phyloP scores from a whole-genome alignment of 2,113 vertebrate genomes.

The Sakesphorus luctuosus region DNA sequence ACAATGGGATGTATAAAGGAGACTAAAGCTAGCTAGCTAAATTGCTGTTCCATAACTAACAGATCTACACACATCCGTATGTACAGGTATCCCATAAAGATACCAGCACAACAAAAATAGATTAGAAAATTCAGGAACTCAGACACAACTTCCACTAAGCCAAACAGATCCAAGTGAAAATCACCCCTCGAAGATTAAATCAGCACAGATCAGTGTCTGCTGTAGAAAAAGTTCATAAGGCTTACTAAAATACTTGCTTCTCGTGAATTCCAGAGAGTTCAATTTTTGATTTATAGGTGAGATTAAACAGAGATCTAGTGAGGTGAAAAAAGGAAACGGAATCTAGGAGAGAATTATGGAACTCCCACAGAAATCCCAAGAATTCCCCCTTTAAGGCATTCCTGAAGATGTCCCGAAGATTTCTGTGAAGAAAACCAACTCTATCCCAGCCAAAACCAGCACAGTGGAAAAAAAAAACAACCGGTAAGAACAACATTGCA shows the following conservation, averaged over 20 bases:
- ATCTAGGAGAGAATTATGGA: not conserved
- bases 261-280: not conserved
- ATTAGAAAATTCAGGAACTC: not conserved
- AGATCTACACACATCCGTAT: not conserved
- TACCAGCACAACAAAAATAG: not conserved
- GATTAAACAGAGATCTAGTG: not conserved
- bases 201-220: not conserved
- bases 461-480: not conserved
- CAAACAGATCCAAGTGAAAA: not conserved
- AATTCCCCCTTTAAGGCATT: not conserved
- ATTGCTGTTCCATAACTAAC: not conserved
- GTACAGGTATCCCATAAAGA: not conserved
- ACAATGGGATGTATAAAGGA: not conserved
- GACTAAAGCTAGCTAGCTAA: not conserved
- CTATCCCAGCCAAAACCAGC: not conserved
- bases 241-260: not conserved
- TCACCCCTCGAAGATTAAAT: not conserved
- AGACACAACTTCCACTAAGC: not conserved
- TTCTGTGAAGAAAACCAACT: not conserved
- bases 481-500: not conserved
- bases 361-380: not conserved
- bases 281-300: constrained; percentile 12
- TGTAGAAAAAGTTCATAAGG: not conserved
- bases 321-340: not conserved
- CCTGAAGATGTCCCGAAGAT: not conserved